Conservation (phyloP, 2,113 vertebrate genomes). For the Xenus cinereus region DNA sequence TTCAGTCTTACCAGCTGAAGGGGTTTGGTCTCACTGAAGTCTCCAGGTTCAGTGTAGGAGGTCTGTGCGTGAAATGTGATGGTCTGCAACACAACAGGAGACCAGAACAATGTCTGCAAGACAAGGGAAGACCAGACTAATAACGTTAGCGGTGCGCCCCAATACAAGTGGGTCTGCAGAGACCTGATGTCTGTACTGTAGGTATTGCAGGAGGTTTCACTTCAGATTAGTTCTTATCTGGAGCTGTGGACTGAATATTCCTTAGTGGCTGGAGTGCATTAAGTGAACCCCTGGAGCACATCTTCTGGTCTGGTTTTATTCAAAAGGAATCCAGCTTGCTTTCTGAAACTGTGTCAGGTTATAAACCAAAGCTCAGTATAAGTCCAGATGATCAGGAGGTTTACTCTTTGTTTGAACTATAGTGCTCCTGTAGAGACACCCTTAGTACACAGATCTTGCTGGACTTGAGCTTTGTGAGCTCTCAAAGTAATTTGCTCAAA, state of each 20-base stretch:
- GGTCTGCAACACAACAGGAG: neutral
- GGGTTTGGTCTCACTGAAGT: neutral
- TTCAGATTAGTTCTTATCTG: neutral
- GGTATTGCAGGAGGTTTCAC: neutral
- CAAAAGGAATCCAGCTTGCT: neutral
- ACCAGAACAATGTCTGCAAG: too few relatives aligned
- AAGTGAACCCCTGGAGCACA: neutral
- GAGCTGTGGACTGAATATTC: neutral
- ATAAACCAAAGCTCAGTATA: neutral
- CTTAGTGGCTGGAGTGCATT: neutral
- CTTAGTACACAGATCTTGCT: neutral
- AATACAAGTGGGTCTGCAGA: neutral
- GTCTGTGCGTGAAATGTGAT: neutral
- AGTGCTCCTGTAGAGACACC: neutral
- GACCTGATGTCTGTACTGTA: neutral
- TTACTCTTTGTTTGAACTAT: neutral
- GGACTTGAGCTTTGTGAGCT: neutral
- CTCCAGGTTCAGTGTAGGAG: neutral
- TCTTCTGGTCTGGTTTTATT: neutral
- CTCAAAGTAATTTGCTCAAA: neutral
- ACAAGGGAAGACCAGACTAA: neutral
- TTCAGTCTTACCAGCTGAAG: neutral
- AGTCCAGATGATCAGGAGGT: neutral
- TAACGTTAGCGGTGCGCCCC: neutral
- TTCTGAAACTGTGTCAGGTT: neutral